Conservation (phyloP, 2,113 vertebrate genomes). For the Tapirus terrestris region DNA sequence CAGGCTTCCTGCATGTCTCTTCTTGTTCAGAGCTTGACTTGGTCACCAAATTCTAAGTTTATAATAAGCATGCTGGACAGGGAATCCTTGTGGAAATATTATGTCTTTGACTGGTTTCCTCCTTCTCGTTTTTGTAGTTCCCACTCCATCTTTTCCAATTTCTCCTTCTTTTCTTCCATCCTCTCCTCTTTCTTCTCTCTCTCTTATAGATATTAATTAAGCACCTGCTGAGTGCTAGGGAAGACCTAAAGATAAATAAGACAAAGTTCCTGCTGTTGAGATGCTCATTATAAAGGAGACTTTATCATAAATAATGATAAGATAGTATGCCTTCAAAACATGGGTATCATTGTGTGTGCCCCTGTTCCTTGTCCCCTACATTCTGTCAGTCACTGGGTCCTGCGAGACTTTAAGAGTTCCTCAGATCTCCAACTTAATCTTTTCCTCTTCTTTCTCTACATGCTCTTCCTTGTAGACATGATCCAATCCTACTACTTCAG, state of each 20-base stretch:
- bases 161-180: neutral
- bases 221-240: neutral
- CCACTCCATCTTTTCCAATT: neutral
- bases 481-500: neutral
- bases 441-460: neutral
- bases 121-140: neutral
- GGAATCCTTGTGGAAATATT: neutral
- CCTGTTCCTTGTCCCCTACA: neutral
- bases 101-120: neutral
- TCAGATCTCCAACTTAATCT: neutral
- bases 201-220: neutral
- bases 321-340: neutral
- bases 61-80: neutral
- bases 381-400: neutral
- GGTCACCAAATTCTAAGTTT: neutral
- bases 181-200: neutral
- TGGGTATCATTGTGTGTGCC: neutral
- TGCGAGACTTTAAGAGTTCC: neutral
- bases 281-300: neutral
- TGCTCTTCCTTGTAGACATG: neutral
- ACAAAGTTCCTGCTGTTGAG: neutral
- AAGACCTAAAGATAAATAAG: constrained; percentile 8
- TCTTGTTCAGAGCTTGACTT: neutral
- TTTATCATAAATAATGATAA: neutral
- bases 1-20: neutral